Conservation (phyloP, 2,888 invertebrate genomes). For the Zygogramma bicolorata region DNA sequence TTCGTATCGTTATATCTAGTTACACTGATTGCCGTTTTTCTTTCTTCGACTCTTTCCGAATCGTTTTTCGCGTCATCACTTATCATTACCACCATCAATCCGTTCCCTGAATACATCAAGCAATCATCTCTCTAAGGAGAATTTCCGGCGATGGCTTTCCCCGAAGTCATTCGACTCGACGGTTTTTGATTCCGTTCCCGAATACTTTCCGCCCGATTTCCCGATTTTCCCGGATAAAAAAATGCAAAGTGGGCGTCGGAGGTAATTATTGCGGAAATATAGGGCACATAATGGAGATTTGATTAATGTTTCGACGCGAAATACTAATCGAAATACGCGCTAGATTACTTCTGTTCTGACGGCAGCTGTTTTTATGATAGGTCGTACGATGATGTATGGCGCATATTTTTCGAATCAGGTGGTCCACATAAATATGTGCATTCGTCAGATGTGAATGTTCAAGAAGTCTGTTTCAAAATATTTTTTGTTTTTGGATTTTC, state of each 20-base stretch:
- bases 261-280: conserved; percentile 52
- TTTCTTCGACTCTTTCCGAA: not conserved
- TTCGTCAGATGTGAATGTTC: not conserved
- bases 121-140: not conserved
- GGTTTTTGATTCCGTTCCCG: not conserved
- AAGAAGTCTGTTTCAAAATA: too few species aligned
- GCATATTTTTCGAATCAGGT: conserved; percentile 21
- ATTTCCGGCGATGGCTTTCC: not conserved
- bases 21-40: too few species aligned
- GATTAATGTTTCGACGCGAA: conserved; percentile 54
- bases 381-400: conserved; percentile 34
- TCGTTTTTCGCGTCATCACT: not conserved
- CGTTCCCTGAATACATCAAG: not conserved
- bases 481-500: too few species aligned
- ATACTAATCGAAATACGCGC: conserved; percentile 56
- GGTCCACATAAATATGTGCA: not conserved
- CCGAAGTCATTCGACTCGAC: not conserved
- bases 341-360: conserved; percentile 52
- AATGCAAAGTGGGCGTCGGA: conserved; percentile 45
- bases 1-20: too few species aligned
- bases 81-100: not conserved
- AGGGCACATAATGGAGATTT: conserved; percentile 51
- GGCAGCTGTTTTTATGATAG: conserved; percentile 34
- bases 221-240: conserved; percentile 38
- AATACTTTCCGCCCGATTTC: not conserved